Conservation (phyloP, 2,113 vertebrate species). For the Bettongia penicillata region DNA sequence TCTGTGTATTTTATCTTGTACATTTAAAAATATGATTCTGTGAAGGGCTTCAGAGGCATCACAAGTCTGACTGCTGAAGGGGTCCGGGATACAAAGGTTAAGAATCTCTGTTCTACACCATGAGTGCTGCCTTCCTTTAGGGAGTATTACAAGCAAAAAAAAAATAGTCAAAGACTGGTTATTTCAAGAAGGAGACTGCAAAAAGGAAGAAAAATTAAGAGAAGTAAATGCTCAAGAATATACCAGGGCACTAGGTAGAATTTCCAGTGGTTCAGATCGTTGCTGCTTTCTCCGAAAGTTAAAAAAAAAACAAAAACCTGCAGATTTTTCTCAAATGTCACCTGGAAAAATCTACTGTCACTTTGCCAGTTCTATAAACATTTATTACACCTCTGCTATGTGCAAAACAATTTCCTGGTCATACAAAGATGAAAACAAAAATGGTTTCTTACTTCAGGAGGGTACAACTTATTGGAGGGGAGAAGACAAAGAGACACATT, state of each 20-base stretch:
- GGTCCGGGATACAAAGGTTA: not conserved
- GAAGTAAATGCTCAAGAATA: not conserved
- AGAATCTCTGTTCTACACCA: not conserved
- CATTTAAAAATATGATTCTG: not conserved
- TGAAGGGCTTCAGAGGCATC: not conserved
- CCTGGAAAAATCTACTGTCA: not conserved
- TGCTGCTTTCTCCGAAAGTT: too few species aligned
- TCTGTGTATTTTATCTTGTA: not conserved
- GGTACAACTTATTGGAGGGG: not conserved
- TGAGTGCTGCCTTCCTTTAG: not conserved
- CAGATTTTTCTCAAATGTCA: not conserved
- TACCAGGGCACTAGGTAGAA: too few species aligned
- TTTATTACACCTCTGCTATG: not conserved
- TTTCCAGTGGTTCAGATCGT: not conserved
- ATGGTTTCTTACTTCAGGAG: not conserved
- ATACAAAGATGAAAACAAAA: not conserved
- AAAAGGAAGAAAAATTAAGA: not conserved
- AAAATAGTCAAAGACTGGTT: not conserved
- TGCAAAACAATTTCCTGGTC: not conserved
- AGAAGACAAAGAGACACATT: not conserved
- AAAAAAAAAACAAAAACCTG: too few species aligned
- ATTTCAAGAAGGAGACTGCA: not conserved
- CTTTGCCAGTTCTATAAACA: not conserved
- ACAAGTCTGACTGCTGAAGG: not conserved
- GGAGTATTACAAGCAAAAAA: not conserved